A percentile compares a stretch with the other conserved stretches of the same genome.
These are phyloP conservation scores for Coluber constrictor DNA, from an alignment of 2,797 vertebrate genomes.

Conservation along the genomic window DNA sequence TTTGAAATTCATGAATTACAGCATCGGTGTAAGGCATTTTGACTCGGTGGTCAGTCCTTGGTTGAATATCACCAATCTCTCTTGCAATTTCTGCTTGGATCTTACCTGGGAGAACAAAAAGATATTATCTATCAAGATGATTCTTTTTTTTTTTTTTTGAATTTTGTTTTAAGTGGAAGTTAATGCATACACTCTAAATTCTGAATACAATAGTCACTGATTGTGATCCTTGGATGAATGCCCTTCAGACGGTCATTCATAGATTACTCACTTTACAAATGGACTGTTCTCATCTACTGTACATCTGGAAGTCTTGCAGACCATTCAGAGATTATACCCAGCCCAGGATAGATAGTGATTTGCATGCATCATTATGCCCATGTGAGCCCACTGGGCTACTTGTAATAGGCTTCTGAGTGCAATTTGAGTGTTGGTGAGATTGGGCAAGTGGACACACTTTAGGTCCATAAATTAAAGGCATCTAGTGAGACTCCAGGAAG, in stretches of 20 bases:
- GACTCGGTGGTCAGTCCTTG: constrained; percentile 32
- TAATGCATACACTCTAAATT: background rate
- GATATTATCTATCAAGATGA: background rate
- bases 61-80: constrained; percentile 42
- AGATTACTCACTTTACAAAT: background rate
- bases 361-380: background rate
- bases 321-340: background rate
- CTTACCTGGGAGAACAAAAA: constrained; percentile 19
- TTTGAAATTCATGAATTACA: constrained; percentile 59
- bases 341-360: background rate
- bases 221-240: background rate
- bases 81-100: constrained; percentile 43
- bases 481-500: background rate
- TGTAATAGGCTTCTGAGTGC: background rate
- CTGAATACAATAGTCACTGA: background rate
- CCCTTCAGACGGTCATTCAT: background rate
- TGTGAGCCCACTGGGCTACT: background rate
- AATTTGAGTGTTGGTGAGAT: background rate
- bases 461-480: background rate
- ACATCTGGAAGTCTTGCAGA: background rate
- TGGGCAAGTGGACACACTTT: background rate
- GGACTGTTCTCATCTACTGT: background rate
- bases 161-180: background rate
- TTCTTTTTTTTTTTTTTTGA: background rate
- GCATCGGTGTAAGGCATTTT: constrained; percentile 57